phyloP scores from a whole-genome alignment of 2,113 vertebrate species.

The Pygoscelis antarcticus region DNA sequence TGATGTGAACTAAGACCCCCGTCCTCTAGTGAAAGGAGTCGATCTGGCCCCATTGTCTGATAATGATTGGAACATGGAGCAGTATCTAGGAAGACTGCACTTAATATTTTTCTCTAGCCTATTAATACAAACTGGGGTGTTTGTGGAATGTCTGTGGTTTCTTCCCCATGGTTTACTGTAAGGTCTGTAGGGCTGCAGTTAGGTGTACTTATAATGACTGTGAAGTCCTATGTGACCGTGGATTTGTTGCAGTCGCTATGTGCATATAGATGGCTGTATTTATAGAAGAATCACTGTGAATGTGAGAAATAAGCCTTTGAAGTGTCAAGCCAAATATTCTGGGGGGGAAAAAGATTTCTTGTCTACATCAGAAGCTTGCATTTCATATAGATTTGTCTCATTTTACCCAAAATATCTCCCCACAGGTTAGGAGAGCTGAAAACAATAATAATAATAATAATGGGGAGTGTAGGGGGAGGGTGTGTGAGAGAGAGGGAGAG shows the following conservation, averaged over 20 bases:
- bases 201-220: constrained; percentile 28
- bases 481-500: neutral
- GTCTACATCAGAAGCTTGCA: constrained; percentile 56
- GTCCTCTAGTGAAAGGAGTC: neutral
- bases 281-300: constrained; percentile 71
- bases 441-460: neutral
- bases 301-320: constrained; percentile 70
- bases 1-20: neutral
- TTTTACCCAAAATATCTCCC: constrained; percentile 54
- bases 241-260: constrained; percentile 56
- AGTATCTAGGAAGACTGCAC: neutral
- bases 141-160: neutral
- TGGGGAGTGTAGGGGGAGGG: neutral
- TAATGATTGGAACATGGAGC: neutral
- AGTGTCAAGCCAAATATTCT: constrained; percentile 74
- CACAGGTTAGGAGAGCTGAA: constrained; percentile 27
- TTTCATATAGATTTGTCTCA: constrained; percentile 48
- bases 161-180: neutral
- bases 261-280: constrained; percentile 68
- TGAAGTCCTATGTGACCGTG: constrained; percentile 57
- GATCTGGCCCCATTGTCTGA: neutral
- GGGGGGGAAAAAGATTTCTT: constrained; percentile 55
- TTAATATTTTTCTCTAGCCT: neutral
- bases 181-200: neutral
- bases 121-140: neutral